phyloP scores from a whole-genome alignment of 2,888 invertebrate genomes.

The Drosophila gaucha region DNA sequence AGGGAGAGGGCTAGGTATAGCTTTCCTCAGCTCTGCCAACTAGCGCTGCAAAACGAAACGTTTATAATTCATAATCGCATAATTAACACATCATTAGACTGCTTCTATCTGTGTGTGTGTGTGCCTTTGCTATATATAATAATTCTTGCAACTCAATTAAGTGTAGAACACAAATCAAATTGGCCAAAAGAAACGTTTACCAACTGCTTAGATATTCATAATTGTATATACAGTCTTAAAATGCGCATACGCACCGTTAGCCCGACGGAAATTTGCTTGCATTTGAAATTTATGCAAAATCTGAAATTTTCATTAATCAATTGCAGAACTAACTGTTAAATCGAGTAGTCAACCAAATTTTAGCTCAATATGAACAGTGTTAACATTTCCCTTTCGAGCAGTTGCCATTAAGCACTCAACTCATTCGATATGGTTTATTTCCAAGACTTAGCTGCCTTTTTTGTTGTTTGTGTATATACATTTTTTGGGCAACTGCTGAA shows the following conservation, averaged over 20 bases:
- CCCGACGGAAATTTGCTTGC: not conserved
- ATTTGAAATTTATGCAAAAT: not conserved
- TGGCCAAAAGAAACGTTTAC: not conserved
- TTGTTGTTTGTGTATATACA: not conserved
- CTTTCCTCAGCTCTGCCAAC: not conserved
- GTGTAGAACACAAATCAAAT: not conserved
- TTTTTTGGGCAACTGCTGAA: not conserved
- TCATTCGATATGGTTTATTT: constrained; percentile 4
- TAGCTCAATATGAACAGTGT: not conserved
- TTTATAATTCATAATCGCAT: constrained; percentile 58
- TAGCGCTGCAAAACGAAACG: constrained; percentile 8
- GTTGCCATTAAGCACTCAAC: constrained; percentile 7
- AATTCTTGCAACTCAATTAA: constrained; percentile 5
- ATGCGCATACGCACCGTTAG: constrained; percentile 19
- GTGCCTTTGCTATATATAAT: not conserved
- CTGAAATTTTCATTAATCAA: too few relatives aligned
- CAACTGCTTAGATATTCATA: too few relatives aligned
- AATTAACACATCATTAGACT: constrained; percentile 67
- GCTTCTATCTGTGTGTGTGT: not conserved
- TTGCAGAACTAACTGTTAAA: too few relatives aligned
- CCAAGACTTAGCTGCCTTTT: not conserved
- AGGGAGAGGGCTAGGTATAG: not conserved
- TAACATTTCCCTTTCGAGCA: not conserved
- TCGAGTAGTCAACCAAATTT: too few relatives aligned
- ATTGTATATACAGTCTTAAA: not conserved